Percentiles rank a stretch among this genome's conserved stretches.
These are phyloP conservation scores for Microcebus ravelobensis DNA, from an alignment of 2,113 vertebrate genomes.

Conservation along the genomic window DNA sequence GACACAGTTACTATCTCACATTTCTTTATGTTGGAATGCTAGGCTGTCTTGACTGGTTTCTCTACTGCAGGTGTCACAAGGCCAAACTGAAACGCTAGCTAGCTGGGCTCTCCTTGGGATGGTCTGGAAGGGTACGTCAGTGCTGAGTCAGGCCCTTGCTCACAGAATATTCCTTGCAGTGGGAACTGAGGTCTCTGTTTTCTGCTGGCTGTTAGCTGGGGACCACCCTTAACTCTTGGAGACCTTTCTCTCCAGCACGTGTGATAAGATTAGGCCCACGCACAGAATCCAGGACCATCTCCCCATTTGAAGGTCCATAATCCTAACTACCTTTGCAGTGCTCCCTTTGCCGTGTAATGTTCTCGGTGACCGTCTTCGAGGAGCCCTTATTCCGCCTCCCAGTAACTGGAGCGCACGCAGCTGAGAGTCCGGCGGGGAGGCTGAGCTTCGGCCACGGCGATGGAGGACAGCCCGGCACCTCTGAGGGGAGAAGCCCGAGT, in stretches of 20 bases:
- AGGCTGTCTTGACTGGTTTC: background rate
- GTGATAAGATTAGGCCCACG: background rate
- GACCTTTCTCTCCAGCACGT: background rate
- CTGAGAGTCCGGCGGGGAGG: background rate
- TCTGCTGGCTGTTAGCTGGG: background rate
- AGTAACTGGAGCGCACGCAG: background rate
- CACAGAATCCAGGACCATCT: background rate
- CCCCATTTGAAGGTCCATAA: background rate
- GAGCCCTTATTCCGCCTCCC: background rate
- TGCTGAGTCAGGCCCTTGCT: background rate
- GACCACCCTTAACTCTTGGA: background rate
- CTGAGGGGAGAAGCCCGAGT: no score
- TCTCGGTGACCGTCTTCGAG: background rate
- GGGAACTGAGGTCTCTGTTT: background rate
- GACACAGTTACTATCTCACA: background rate
- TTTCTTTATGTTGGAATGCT: background rate
- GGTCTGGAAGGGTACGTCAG: background rate
- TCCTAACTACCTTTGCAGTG: background rate
- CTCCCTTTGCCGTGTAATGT: background rate
- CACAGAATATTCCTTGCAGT: background rate
- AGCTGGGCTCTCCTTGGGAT: rapidly evolving
- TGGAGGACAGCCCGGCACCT: no score
- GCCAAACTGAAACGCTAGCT: background rate
- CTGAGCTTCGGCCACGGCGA: background rate
- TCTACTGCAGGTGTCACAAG: background rate